Percentiles rank a stretch among this genome's conserved stretches.
These are phyloP conservation scores for Macropodus opercularis DNA, from an alignment of 2,797 vertebrate genomes.

Conservation along the genomic window DNA sequence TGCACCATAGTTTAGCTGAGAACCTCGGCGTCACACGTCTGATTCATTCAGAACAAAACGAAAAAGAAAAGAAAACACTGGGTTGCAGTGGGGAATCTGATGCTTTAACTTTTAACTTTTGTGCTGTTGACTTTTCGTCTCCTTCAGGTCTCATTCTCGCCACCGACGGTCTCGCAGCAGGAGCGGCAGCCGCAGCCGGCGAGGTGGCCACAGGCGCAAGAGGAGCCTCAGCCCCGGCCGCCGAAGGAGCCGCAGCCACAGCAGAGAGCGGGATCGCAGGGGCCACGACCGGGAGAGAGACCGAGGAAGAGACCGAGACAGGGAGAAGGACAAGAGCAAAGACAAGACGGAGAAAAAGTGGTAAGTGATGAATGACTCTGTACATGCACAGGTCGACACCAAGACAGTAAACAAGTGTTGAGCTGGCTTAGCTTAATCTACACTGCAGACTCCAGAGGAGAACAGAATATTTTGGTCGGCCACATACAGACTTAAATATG, in stretches of 20 bases:
- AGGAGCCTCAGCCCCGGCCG: conserved; percentile 80
- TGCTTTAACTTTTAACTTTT: too few species aligned
- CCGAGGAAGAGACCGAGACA: conserved; percentile 81
- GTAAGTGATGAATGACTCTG: conserved; percentile 75
- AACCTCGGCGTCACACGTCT: neutral
- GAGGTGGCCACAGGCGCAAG: conserved; percentile 75
- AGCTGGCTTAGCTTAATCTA: conserved; percentile 29
- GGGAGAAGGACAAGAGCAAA: conserved; percentile 82
- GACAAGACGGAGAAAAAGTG: conserved; percentile 78
- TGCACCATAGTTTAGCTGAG: neutral
- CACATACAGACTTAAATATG: conserved; percentile 40
- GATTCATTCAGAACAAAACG: neutral
- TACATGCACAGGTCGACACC: conserved; percentile 10
- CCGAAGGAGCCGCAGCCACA: conserved; percentile 79
- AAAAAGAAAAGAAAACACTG: neutral
- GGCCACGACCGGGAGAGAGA: conserved; percentile 83
- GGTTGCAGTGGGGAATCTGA: too few species aligned
- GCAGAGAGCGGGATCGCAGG: conserved; percentile 83
- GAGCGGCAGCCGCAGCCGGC: conserved; percentile 72
- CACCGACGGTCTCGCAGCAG: conserved; percentile 85
- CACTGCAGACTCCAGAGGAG: conserved; percentile 14
- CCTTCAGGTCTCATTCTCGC: conserved; percentile 79
- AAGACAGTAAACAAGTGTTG: conserved; percentile 18
- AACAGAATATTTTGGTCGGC: conserved; percentile 29
- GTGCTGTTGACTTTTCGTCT: neutral